A percentile compares a stretch with the other conserved stretches of the same genome.
These are phyloP conservation scores for Dreissena polymorpha DNA, from an alignment of 1,140 invertebrate species.

Conservation along the genomic window DNA sequence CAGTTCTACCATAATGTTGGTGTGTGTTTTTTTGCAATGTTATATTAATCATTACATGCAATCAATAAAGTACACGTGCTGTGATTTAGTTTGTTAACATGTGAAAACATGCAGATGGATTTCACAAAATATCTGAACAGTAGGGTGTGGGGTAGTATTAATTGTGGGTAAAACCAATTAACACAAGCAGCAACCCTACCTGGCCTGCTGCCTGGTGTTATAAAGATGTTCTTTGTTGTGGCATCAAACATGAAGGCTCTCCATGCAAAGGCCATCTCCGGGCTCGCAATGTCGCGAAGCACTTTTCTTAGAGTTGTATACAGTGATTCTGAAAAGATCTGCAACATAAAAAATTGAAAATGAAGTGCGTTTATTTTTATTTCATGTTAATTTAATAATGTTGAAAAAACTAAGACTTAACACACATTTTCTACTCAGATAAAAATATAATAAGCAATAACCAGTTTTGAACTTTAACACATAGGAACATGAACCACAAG, in stretches of 20 bases:
- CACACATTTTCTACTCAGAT: slow-evolving; percentile 15
- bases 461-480: no score
- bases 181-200: slow-evolving; percentile 55
- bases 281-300: slow-evolving; percentile 67
- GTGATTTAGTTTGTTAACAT: no score
- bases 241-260: slow-evolving; percentile 76
- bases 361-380: neutral
- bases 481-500: no score
- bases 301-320: slow-evolving; percentile 73
- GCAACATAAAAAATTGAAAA: slow-evolving; percentile 15
- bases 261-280: slow-evolving; percentile 78
- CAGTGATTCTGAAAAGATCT: slow-evolving; percentile 77
- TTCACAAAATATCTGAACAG: no score
- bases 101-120: no score
- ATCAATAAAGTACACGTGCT: no score
- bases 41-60: no score
- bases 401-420: neutral
- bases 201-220: slow-evolving; percentile 71
- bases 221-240: slow-evolving; percentile 73
- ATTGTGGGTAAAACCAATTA: no score
- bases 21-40: no score
- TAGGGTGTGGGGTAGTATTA: no score
- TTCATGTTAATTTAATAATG: neutral
- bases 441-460: no score
- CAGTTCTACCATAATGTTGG: no score